Evolutionary conservation across 2,113 vertebrate genomes (phyloP), one percentile per base, ranked within the genome.

Genomic region (Haliaeetus leucogaster): DNA sequence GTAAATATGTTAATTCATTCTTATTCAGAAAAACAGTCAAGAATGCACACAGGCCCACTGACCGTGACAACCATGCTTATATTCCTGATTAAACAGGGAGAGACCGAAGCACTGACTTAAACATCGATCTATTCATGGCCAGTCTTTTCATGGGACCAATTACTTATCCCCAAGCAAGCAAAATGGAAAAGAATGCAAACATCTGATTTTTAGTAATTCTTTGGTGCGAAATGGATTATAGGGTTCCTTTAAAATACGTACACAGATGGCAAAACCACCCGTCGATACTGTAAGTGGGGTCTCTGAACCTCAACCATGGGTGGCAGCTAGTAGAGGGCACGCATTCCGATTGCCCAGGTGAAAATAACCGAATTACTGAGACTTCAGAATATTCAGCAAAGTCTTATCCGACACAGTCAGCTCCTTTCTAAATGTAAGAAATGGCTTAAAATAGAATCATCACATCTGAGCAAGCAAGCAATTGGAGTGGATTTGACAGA

Each of bases 401-500:
- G 30, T 48, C 80, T 76, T 67, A 92, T 67, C 83, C 43, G 52
- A 94, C 56, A 78, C 16, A 86, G 42, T 56, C 86, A 83, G 52
- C 42, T 78, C 29, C 55, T 81, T 58, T 86, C 43, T 38, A 88
- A 72, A 71, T 65, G 55, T 9, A 29, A 90, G 50, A 79, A 89
- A 82, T 65, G 32, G 23, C 34, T 82, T 53, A 23, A 50, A 86
- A 84, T 38, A 80, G 70, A 93, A 94, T 17, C 62, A 89, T n/a
- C 53, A 21, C 70, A 53, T 45, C 70, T 13, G 11, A 93, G 77
- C 43, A 87, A 86, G 78, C 86, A 85, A 48, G 82, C 40, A 95
- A 18, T 22, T 91, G 58, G 55, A 87, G 67, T 89, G 78, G 77
- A 93, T 93, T 96, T 95, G 91, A 97, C 47, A 88, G 76, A 97